Evolutionary conservation across 2,797 vertebrate genomes (phyloP), one percentile per base, ranked within the genome.

Genomic region (Microhierax caerulescens): DNA sequence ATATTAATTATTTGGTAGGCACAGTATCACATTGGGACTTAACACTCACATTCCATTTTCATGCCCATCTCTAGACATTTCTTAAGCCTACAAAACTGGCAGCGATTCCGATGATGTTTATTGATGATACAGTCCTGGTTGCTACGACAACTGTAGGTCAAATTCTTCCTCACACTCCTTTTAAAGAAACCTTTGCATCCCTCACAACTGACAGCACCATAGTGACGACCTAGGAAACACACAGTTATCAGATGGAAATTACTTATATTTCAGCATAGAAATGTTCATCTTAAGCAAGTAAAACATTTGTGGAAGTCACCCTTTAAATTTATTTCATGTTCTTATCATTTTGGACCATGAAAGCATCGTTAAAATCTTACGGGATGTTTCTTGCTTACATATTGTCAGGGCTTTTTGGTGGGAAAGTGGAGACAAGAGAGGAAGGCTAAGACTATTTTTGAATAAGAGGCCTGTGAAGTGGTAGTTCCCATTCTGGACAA

Each of bases 181-280:
- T 99, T 99, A 97, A 99, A 99, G 98, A 99, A 99, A 53, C 99
- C 99, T 98, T 99, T 99, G 97, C 99, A 99, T 81, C 99, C 99
- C 94, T 99, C 99, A 93, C 99, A 99, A 95, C 99, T 99, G 97
- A 99, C 99, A 7, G 99, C 99, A 94, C 99, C 99, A 96, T 99
- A 99, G 97, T 99, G 99, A 97, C 99, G 99, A 89, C 99, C 99
- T 99, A 96, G 85, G 89, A 65, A 94, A 95, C n/a, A 95, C 5
- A 70, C 45, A 59, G 37, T 81, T 85, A 90, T 53, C 47, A 90
- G 51, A 87, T 48, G 32, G 47, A 75, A 64, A 79, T 61, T 5
- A 65, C 70, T 91, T 81, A 9, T 13, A 69, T 65, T 88, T 92
- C 61, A 92, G 47, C 61, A 91, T 16, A 84, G 19, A 94, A 67